Evolutionary conservation across 2,888 invertebrate species (phyloP), one percentile per base, ranked within the genome.

Genomic region (Saturnia pavonia): DNA sequence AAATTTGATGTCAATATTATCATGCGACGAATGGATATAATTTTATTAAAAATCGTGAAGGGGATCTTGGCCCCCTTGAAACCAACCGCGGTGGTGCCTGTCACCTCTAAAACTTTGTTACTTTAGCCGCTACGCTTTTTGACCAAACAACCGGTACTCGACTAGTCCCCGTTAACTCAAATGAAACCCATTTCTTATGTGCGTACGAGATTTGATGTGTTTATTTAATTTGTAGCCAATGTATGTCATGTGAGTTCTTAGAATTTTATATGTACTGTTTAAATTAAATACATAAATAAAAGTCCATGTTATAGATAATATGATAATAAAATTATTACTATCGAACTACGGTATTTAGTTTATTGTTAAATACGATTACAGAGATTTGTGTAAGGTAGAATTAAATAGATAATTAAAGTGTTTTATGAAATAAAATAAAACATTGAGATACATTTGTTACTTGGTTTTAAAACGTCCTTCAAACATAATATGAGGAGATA

Each of bases 111-210:
- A 72, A 72, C 77, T 74, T 72, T 72, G 76, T 77, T 72, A 77
- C 76, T 75, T 75, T 74, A 76, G 72, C 76, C 79, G 81, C 85
- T 78, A 83, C 80, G 83, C 80, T 85, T 86, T 85, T 85, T 80
- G 85, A 83, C 83, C 81, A 82, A 60, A 75, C 76, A 82, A 85
- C 82, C 83, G 84, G 83, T 82, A 81, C 75, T 76, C 69, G 70
- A 67, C 70, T 70, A 66, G 71, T 68, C 72, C 74, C 84, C 85
- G 85, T 85, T 85, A 71, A 70, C 73, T 74, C 71, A 72, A 71
- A 70, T 74, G 19, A 69, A 70, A 71, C 48, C 54, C 54, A 69
- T 71, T 68, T 65, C 51, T 65, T 63, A 68, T 68, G 67, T 40
- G n/a, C 42, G 71, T 76, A 73, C 75, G 75, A 71, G 73, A 74